Evolutionary conservation across 2,113 vertebrate species (phyloP).

Genomic region (Andinoacara biseriatus): DNA sequence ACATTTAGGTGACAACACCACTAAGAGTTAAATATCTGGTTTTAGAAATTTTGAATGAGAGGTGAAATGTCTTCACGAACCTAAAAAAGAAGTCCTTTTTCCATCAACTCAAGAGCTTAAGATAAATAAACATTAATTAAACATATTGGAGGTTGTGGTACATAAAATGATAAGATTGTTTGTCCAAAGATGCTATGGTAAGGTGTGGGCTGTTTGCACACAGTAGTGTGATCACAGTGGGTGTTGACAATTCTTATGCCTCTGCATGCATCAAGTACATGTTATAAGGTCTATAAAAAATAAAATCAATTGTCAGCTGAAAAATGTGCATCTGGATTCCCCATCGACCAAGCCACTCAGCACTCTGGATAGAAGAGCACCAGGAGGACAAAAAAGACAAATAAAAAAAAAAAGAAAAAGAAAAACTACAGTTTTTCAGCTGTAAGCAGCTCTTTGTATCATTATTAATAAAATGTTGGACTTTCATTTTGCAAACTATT

Average conservation of each 20-base stretch:
- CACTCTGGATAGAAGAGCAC: background rate
- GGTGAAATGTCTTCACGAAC: background rate
- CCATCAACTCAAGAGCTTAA: background rate
- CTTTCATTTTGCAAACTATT: background rate
- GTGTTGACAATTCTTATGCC: background rate
- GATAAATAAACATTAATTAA: background rate
- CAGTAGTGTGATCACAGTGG: background rate
- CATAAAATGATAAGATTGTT: background rate
- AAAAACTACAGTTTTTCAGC: background rate
- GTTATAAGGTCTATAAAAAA: background rate
- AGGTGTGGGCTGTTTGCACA: background rate
- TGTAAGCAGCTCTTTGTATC: background rate
- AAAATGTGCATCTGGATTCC: background rate
- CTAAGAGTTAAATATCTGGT: background rate
- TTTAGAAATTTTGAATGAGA: background rate
- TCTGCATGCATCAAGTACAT: background rate
- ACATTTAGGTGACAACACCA: background rate
- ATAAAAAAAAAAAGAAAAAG: constrained; percentile 12
- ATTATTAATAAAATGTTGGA: background rate
- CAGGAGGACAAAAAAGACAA: background rate
- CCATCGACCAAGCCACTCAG: background rate
- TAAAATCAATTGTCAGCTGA: constrained; percentile 12
- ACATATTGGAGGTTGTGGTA: background rate
- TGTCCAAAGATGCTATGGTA: background rate
- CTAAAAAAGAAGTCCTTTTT: background rate